Evolutionary conservation across 1,140 invertebrate species (phyloP).

Genomic region (Platyscapa corneri): DNA sequence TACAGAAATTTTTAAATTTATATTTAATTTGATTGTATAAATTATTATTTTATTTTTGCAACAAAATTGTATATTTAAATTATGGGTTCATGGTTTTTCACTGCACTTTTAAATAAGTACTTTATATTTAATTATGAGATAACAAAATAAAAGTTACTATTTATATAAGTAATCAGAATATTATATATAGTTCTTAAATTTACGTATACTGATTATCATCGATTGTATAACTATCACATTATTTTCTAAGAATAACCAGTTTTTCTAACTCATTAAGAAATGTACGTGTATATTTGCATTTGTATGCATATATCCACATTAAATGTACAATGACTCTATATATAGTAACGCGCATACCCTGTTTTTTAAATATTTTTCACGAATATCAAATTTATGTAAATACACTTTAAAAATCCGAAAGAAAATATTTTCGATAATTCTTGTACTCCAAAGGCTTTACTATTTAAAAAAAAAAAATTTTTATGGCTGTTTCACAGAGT

Average conservation of each 20-base stretch:
- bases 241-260: not conserved
- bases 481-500: not conserved
- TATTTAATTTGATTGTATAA: no score
- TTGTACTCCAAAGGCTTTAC: not conserved
- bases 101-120: no score
- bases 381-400: not conserved
- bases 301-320: not conserved
- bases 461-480: not conserved
- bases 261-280: not conserved
- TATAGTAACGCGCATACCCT: not conserved
- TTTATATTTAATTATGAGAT: not conserved
- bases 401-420: not conserved
- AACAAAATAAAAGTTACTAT: no score
- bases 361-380: not conserved
- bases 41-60: no score
- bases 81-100: no score
- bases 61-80: no score
- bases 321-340: not conserved
- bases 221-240: not conserved
- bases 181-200: not conserved
- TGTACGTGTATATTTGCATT: not conserved
- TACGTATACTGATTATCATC: not conserved
- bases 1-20: no score
- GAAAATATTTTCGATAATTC: no score
- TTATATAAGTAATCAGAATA: not conserved